A percentile compares a stretch with the other conserved stretches of the same genome.
Evolutionary conservation across 2,888 invertebrate genomes (phyloP).

Genomic region (Xestoiulus laeticollis): DNA sequence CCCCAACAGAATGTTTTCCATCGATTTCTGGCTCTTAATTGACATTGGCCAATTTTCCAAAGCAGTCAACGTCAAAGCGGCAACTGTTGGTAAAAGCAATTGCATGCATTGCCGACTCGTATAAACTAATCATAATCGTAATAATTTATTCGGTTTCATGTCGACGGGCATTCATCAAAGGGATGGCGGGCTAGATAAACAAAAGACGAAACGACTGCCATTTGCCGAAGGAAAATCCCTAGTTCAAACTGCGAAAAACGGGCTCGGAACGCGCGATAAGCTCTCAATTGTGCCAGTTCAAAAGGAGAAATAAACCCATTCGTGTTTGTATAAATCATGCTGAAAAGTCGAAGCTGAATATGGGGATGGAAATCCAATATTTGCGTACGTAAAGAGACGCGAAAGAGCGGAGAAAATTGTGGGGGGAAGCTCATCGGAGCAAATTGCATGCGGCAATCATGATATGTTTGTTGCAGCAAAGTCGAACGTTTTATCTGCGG

Average conservation of each 20-base stretch:
- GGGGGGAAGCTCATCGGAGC: background rate
- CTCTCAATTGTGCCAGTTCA: background rate
- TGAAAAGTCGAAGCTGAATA: background rate
- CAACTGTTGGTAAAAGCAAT: background rate
- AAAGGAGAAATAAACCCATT: conserved; percentile 38
- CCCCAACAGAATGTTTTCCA: background rate
- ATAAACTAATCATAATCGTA: conserved; percentile 7
- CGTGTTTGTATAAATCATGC: background rate
- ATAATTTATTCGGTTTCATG: background rate
- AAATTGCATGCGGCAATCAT: background rate
- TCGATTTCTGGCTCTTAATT: background rate
- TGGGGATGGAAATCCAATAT: conserved; percentile 18
- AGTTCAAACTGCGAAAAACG: conserved; percentile 12
- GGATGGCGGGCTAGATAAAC: background rate
- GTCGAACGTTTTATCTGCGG: background rate
- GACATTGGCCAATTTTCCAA: background rate
- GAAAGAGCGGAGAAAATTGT: background rate
- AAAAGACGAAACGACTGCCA: background rate
- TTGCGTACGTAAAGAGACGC: background rate
- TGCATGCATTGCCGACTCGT: background rate
- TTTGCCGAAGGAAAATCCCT: background rate
- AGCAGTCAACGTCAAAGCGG: background rate
- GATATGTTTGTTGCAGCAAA: background rate
- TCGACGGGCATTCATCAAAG: background rate
- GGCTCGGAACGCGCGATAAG: background rate